Conservation (phyloP, 2,888 invertebrate genomes). For the Empis stercorea region DNA sequence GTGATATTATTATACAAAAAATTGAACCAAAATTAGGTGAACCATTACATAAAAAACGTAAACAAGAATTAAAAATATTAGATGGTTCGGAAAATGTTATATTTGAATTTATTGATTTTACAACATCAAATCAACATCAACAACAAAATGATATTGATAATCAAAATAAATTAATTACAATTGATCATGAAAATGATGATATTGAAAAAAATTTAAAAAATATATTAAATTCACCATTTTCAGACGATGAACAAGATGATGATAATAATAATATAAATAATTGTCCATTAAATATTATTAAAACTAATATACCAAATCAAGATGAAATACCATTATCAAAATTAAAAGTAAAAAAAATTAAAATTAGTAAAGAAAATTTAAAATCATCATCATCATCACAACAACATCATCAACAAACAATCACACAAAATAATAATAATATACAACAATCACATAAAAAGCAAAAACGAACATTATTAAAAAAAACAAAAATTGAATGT, state of each 20-base stretch:
- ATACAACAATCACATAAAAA: no score
- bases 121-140: not conserved
- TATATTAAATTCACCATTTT: not conserved
- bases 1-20: not conserved
- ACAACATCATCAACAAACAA: no score
- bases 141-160: not conserved
- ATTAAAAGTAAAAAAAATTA: no score
- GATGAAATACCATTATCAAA: no score
- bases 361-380: no score
- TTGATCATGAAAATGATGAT: not conserved
- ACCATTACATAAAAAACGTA: not conserved
- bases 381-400: no score
- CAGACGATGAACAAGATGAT: not conserved
- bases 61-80: not conserved
- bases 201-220: no score
- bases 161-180: not conserved
- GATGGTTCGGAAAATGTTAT: not conserved
- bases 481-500: not conserved
- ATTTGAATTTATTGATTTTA: not conserved
- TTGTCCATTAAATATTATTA: no score
- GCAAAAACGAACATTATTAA: no score
- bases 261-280: not conserved
- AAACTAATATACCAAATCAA: no score
- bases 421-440: no score
- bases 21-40: not conserved